Evolutionary conservation across 2,797 vertebrate genomes (phyloP), one percentile per base, ranked within the genome.

Genomic region (Ara ararauna): DNA sequence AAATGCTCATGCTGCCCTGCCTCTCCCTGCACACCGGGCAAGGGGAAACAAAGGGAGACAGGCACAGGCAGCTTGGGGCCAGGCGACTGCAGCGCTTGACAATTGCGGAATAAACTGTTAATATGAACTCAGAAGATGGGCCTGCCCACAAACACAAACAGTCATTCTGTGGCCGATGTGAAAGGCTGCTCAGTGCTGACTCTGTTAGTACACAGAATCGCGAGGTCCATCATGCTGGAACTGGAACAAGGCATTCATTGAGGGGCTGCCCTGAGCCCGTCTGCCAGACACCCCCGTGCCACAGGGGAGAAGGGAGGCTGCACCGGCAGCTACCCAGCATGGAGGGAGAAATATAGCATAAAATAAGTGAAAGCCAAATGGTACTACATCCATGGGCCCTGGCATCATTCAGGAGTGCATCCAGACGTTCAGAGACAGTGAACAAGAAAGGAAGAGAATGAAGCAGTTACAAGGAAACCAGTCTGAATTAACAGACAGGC

Each of bases 391-490:
- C 72, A 61, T 51, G 51, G 47, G 27, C 75, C 54, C 89, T 64
- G 74, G 78, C 64, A 89, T 58, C 8, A 0, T 30, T 84, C 50
- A 87, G 50, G 73, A 89, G 62, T 4, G 9, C 19, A 12, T 38
- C 60, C 82, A 84, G 89, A 92, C 16, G 3, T 54, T 60, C 75
- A 75, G 65, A 78, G 44, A n/a, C 40, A 27, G 44, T 9, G 38
- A 91, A 90, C n/a, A 76, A 70, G 79, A 72, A 84, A 79, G 81
- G 85, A 91, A 65, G 66, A 85, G 85, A 94, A 94, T 44, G 53
- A 76, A 78, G 62, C 71, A 58, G 48, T 77, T 97, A 62, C 2
- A 22, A 95, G 87, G 93, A 95, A 97, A 93, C 36, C 45, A 82
- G 54, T 13, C 45, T 53, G 79, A 93, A 45, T 87, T 95, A 78